Percentiles rank a stretch among this genome's conserved stretches.
phyloP scores from a whole-genome alignment of 1,140 invertebrate genomes.

The Phymastichus coffea region DNA sequence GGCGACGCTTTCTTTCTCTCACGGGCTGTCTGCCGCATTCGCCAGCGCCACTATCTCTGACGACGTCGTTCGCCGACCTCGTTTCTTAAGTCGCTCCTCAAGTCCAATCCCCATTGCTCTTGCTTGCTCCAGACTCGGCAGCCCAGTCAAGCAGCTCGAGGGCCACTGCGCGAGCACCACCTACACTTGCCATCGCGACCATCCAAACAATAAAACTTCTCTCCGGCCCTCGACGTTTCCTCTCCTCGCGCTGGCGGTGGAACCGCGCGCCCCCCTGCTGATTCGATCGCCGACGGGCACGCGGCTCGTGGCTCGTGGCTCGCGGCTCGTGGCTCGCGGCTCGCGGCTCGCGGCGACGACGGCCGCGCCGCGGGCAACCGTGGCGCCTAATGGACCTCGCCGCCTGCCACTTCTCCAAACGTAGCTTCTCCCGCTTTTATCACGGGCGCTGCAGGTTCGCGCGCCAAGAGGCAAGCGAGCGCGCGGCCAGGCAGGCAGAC shows the following conservation, averaged over 20 bases:
- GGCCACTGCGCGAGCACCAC: constrained; percentile 5
- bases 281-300: too few species aligned
- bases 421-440: too few species aligned
- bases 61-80: constrained; percentile 24
- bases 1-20: too few species aligned
- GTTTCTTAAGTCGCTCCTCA: constrained; percentile 27
- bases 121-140: neutral
- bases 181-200: constrained; percentile 17
- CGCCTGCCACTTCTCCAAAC: too few species aligned
- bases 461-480: neutral
- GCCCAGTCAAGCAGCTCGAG: neutral
- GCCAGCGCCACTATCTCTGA: constrained; percentile 12
- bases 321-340: too few species aligned
- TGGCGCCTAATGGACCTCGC: too few species aligned
- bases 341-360: too few species aligned
- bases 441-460: neutral
- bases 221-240: too few species aligned
- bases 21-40: neutral
- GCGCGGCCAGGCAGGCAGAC: constrained; percentile 6
- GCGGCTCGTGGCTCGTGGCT: too few species aligned
- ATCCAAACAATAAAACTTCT: constrained; percentile 12
- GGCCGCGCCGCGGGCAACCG: too few species aligned
- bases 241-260: too few species aligned
- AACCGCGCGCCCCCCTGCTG: too few species aligned
- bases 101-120: constrained; percentile 27